These are phyloP conservation scores for Pilophorus perplexus DNA, from an alignment of 2,888 invertebrate species.

Conservation along the genomic window DNA sequence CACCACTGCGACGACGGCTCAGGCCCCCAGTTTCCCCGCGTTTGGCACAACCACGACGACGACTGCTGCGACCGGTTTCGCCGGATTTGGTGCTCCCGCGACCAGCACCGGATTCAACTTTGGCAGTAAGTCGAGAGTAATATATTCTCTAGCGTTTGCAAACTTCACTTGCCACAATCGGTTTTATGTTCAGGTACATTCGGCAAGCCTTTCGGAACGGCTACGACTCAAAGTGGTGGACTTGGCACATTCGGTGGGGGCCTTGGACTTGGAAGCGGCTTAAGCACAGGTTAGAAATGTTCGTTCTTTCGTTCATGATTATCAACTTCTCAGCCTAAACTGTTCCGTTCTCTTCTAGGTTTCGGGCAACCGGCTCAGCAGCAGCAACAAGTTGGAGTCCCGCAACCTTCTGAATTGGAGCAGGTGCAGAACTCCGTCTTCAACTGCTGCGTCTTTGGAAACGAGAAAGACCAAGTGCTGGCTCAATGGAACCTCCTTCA, in stretches of 20 bases:
- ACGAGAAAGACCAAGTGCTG: slow-evolving; percentile 89
- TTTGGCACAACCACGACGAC: slow-evolving; percentile 52
- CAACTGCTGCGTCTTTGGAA: slow-evolving; percentile 82
- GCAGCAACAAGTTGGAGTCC: slow-evolving; percentile 56
- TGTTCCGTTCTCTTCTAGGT: slow-evolving; percentile 6
- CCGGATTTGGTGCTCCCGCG: slow-evolving; percentile 49
- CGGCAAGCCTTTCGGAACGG: slow-evolving; percentile 51
- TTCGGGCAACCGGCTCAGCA: slow-evolving; percentile 50
- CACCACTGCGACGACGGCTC: slow-evolving; percentile 50
- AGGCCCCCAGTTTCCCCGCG: slow-evolving; percentile 52
- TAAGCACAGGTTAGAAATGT: slow-evolving; percentile 13
- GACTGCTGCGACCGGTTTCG: slow-evolving; percentile 42
- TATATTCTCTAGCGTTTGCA: no score
- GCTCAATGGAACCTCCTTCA: slow-evolving; percentile 95
- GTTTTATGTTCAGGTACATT: slow-evolving; percentile 50
- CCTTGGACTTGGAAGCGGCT: slow-evolving; percentile 32
- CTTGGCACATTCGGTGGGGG: slow-evolving; percentile 40
- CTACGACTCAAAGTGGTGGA: slow-evolving; percentile 29
- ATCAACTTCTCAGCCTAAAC: background rate
- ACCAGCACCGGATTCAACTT: slow-evolving; percentile 47
- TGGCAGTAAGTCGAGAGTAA: no score
- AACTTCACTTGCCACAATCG: no score
- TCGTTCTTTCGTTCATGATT: background rate
- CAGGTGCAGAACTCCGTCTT: slow-evolving; percentile 72
- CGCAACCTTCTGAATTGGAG: slow-evolving; percentile 62